phyloP scores from a whole-genome alignment of 1,140 invertebrate genomes.

The Semibalanus balanoides region DNA sequence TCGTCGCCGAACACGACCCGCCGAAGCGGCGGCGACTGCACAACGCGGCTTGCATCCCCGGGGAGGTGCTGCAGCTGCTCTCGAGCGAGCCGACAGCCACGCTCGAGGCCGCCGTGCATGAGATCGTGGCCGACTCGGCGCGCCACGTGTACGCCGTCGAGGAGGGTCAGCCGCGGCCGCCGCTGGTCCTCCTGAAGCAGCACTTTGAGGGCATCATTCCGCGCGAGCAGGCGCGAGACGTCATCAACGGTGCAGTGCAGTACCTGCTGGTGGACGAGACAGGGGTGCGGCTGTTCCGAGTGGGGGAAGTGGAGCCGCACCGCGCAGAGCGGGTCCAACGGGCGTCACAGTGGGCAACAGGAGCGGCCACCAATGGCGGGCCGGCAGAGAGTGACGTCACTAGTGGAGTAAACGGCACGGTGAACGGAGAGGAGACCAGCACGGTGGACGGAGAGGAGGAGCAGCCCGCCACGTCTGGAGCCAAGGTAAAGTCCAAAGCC shows the following conservation, averaged over 20 bases:
- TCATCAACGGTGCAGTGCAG: not conserved
- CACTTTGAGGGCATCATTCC: not conserved
- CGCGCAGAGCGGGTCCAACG: not conserved
- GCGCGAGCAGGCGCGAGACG: not conserved
- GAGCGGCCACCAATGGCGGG: not conserved
- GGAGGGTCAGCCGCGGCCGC: not conserved
- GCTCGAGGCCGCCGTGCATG: not conserved
- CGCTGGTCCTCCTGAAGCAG: not conserved
- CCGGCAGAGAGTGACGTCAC: no score
- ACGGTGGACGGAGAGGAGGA: no score
- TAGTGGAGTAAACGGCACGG: not conserved
- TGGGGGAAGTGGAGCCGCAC: not conserved
- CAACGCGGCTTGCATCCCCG: not conserved
- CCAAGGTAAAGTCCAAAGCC: not conserved
- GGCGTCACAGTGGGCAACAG: not conserved
- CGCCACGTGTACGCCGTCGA: not conserved
- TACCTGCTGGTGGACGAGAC: slow-evolving; percentile 3
- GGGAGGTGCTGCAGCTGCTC: not conserved
- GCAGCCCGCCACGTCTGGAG: no score
- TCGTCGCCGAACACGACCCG: not conserved
- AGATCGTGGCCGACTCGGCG: not conserved
- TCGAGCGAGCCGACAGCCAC: not conserved
- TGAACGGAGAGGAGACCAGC: not conserved
- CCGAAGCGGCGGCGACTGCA: not conserved
- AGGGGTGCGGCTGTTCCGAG: not conserved